A percentile compares a stretch with the other conserved stretches of the same genome.
These are phyloP conservation scores for Leptopilina boulardi DNA, from an alignment of 1,140 invertebrate species.

Conservation along the genomic window DNA sequence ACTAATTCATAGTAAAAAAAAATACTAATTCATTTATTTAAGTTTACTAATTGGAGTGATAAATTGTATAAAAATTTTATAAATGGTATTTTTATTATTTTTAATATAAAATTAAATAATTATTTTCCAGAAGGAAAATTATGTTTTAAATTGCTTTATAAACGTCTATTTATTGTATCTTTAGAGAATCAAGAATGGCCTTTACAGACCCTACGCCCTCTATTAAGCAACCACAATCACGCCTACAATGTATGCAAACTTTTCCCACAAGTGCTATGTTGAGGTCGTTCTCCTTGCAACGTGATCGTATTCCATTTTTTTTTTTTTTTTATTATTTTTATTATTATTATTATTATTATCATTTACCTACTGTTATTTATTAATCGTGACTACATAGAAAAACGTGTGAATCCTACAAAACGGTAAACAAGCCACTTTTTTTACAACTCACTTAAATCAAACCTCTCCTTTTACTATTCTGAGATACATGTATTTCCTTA, in stretches of 20 bases:
- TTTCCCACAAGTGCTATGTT: slow-evolving; percentile 26
- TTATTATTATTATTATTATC: no score
- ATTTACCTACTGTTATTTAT: neutral
- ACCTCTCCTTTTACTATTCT: no score
- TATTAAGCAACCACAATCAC: neutral
- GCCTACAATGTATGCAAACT: neutral
- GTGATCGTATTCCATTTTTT: neutral
- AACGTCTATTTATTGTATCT: neutral
- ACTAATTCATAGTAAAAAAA: no score
- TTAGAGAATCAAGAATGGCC: neutral
- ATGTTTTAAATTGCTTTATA: neutral
- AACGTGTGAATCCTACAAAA: neutral
- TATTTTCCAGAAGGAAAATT: neutral
- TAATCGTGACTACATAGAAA: slow-evolving; percentile 14
- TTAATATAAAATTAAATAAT: no score
- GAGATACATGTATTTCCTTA: no score
- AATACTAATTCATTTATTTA: no score
- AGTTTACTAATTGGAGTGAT: no score
- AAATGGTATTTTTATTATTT: no score
- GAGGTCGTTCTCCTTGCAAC: slow-evolving; percentile 10
- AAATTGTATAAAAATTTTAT: no score
- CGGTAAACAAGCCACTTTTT: neutral
- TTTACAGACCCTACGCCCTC: neutral
- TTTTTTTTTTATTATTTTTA: no score
- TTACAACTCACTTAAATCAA: neutral